Percentiles rank a stretch among this genome's conserved stretches.
phyloP scores from a whole-genome alignment of 2,797 vertebrate genomes.

The Rhadinocentrus ornatus region DNA sequence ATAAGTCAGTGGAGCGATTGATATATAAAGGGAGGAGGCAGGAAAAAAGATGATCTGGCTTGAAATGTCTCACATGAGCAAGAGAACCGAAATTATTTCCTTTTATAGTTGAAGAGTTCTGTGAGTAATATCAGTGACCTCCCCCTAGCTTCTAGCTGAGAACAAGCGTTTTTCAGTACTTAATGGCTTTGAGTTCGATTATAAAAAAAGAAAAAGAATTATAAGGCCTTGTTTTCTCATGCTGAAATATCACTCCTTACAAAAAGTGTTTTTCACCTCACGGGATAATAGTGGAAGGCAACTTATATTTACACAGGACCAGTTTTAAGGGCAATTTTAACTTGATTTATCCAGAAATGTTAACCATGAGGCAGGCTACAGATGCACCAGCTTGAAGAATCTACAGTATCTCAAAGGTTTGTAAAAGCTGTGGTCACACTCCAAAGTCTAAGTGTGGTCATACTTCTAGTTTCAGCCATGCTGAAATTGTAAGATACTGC shows the following conservation, averaged over 20 bases:
- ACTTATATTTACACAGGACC: conserved; percentile 48
- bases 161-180: conserved; percentile 51
- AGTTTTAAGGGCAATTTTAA: conserved; percentile 82
- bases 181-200: conserved; percentile 60
- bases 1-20: conserved; percentile 37
- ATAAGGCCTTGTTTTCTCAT: conserved; percentile 63
- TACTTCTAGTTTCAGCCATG: conserved; percentile 82
- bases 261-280: conserved; percentile 57
- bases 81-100: conserved; percentile 63
- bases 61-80: conserved; percentile 54
- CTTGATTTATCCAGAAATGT: conserved; percentile 75
- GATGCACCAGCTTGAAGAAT: conserved; percentile 64
- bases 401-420: conserved; percentile 76
- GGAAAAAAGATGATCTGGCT: conserved; percentile 40
- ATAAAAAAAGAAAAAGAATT: conserved; percentile 40
- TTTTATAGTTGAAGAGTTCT: conserved; percentile 73
- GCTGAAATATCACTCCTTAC: conserved; percentile 55
- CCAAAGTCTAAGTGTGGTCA: conserved; percentile 69
- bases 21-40: conserved; percentile 25
- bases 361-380: conserved; percentile 67
- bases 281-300: conserved; percentile 44
- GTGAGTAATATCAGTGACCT: conserved; percentile 67
- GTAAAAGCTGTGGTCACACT: conserved; percentile 68
- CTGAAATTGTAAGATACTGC: conserved; percentile 82
- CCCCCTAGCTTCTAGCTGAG: conserved; percentile 57